Conservation (phyloP, 2,113 vertebrate genomes). For the Papio anubis region DNA sequence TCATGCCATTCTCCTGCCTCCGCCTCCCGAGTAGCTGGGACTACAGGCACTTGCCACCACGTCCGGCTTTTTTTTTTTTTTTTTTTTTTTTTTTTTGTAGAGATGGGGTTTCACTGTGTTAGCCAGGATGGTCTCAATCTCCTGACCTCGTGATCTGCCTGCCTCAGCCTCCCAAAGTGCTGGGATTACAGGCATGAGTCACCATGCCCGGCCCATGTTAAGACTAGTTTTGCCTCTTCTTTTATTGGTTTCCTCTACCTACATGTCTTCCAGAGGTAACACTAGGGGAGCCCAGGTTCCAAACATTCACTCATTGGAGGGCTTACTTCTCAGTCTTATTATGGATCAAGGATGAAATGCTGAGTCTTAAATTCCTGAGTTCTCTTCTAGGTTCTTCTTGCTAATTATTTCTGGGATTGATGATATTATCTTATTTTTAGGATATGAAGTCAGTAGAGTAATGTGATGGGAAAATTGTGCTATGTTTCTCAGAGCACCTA, state of each 20-base stretch:
- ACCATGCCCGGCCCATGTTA: rapidly evolving
- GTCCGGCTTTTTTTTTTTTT: too few relatives aligned
- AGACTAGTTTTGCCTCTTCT: background rate
- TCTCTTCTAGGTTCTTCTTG: background rate
- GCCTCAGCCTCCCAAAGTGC: too few relatives aligned
- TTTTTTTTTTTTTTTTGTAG: too few relatives aligned
- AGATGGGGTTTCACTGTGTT: too few relatives aligned
- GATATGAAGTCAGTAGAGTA: background rate
- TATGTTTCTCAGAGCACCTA: background rate
- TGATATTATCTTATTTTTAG: background rate
- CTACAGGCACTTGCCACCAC: too few relatives aligned
- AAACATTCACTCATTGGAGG: background rate
- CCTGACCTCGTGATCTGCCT: too few relatives aligned
- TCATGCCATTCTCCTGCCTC: too few relatives aligned
- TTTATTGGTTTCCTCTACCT: background rate
- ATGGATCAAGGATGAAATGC: background rate
- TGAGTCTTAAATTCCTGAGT: background rate
- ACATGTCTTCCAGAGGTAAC: background rate
- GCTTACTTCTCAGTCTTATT: background rate
- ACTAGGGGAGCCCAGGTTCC: too few relatives aligned
- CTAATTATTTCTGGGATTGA: background rate
- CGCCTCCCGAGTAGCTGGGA: too few relatives aligned
- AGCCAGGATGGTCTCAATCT: too few relatives aligned
- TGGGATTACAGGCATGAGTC: too few relatives aligned
- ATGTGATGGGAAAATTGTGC: background rate